phyloP scores from a whole-genome alignment of 2,888 invertebrate genomes.

The Thelaira solivaga region DNA sequence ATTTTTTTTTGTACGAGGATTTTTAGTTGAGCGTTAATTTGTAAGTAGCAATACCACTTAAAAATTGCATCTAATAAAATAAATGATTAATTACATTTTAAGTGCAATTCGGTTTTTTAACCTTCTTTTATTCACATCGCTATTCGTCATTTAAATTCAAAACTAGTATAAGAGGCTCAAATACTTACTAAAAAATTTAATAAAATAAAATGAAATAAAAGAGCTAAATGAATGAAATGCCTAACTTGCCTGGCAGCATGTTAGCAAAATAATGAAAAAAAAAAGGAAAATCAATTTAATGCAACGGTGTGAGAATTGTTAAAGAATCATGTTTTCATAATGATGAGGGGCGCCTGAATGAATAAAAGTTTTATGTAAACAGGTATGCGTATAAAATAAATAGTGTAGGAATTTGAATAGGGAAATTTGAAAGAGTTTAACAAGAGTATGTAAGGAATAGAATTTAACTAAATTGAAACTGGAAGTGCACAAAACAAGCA shows the following conservation, averaged over 20 bases:
- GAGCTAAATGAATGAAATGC: constrained; percentile 8
- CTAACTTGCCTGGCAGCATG: constrained; percentile 16
- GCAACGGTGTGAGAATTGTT: constrained; percentile 28
- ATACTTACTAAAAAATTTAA: background rate
- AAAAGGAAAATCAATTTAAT: constrained; percentile 24
- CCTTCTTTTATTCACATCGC: constrained; percentile 9
- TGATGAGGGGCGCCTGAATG: constrained; percentile 6
- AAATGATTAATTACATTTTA: constrained; percentile 60
- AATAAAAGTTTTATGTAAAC: background rate
- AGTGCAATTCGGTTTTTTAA: constrained; percentile 40
- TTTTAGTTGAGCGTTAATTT: constrained; percentile 51
- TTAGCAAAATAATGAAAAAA: constrained; percentile 40
- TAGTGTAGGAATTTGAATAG: too few relatives aligned
- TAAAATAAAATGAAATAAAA: background rate
- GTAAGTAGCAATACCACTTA: constrained; percentile 54
- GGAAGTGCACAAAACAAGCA: too few relatives aligned
- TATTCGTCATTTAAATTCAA: constrained; percentile 27
- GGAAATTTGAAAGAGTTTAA: too few relatives aligned
- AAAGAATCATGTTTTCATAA: background rate
- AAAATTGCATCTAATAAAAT: constrained; percentile 60
- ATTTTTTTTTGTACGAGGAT: constrained; percentile 1
- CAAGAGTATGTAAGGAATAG: too few relatives aligned
- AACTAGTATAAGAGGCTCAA: background rate
- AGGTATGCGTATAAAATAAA: background rate
- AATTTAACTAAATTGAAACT: too few relatives aligned